Percentiles rank a stretch among this genome's conserved stretches.
Conservation (phyloP, 1,140 invertebrate genomes). For the Xylocopa sonorina region DNA sequence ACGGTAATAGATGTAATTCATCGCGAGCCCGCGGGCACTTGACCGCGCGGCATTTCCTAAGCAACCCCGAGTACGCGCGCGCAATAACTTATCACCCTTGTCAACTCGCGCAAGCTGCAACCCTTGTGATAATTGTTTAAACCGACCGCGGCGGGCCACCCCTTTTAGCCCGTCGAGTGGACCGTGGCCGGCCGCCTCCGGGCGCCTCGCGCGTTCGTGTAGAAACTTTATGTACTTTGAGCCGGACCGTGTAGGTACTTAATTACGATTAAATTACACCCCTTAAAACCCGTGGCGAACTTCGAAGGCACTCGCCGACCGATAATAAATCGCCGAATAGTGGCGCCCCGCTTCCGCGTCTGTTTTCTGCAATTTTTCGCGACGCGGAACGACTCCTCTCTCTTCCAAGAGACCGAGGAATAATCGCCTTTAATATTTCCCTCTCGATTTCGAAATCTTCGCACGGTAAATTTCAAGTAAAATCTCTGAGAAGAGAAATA, state of each 20-base stretch:
- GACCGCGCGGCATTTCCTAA: slow-evolving; percentile 64
- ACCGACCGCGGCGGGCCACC: slow-evolving; percentile 78
- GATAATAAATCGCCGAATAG: slow-evolving; percentile 16
- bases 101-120: slow-evolving; percentile 72
- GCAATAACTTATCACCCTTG: slow-evolving; percentile 81
- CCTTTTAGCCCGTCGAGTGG: slow-evolving; percentile 70
- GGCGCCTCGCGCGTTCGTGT: slow-evolving; percentile 59
- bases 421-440: too few relatives aligned
- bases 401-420: too few relatives aligned
- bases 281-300: slow-evolving; percentile 25
- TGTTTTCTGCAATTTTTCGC: neutral
- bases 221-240: slow-evolving; percentile 63
- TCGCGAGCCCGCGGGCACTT: slow-evolving; percentile 17
- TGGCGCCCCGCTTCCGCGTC: neutral
- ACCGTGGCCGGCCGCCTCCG: slow-evolving; percentile 64
- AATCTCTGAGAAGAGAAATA: too few relatives aligned
- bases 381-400: neutral
- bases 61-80: slow-evolving; percentile 65
- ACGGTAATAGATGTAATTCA: slow-evolving; percentile 48
- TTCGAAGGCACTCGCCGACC: neutral
- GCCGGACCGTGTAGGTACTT: slow-evolving; percentile 57
- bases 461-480: neutral
- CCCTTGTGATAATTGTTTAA: slow-evolving; percentile 82
- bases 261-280: slow-evolving; percentile 69
- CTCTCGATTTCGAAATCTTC: too few relatives aligned